Conservation (phyloP, 2,113 vertebrate species). For the Myotis brandtii region DNA sequence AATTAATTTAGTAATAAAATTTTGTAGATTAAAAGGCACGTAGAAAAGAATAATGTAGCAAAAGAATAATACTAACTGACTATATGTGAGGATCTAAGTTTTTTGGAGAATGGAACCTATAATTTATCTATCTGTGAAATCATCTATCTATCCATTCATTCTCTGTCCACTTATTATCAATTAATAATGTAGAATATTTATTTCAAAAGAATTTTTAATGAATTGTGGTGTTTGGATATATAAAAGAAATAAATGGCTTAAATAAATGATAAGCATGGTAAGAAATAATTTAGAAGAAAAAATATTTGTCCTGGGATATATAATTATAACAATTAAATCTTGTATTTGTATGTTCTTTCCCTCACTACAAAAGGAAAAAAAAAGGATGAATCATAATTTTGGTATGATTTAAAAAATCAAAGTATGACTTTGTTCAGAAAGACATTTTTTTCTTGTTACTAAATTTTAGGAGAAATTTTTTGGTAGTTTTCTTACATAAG, state of each 20-base stretch:
- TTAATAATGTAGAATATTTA: background rate
- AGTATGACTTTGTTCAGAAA: constrained; percentile 28
- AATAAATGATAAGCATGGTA: background rate
- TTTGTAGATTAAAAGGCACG: background rate
- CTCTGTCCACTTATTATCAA: background rate
- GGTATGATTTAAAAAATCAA: background rate
- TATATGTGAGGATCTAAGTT: background rate
- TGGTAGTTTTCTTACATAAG: background rate
- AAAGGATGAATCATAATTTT: background rate
- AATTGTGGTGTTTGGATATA: background rate
- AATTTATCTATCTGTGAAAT: background rate
- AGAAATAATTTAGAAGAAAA: constrained; percentile 37
- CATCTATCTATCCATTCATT: background rate
- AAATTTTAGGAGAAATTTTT: background rate
- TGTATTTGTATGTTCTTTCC: background rate
- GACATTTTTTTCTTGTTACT: background rate
- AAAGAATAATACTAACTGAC: background rate
- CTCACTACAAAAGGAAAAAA: background rate
- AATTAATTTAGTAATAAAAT: background rate
- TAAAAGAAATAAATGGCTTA: background rate
- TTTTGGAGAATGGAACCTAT: background rate
- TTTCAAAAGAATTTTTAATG: background rate
- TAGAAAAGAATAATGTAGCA: background rate
- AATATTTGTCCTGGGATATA: background rate
- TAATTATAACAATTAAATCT: background rate